Percentiles rank a stretch among this genome's conserved stretches.
phyloP scores from a whole-genome alignment of 2,113 vertebrate genomes.

The Chlamydotis undulata region DNA sequence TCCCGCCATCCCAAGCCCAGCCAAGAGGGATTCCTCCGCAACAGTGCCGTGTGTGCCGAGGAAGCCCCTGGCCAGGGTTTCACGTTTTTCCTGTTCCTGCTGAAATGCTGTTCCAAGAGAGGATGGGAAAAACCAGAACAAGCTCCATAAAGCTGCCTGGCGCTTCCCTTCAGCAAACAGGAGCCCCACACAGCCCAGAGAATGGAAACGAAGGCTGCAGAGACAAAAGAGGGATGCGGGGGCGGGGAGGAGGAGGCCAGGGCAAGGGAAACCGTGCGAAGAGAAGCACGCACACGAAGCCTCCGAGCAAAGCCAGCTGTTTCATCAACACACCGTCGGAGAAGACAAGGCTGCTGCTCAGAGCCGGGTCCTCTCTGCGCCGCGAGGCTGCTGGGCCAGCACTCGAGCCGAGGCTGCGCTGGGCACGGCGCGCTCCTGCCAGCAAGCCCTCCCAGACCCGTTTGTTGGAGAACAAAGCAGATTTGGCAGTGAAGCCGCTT shows the following conservation, averaged over 20 bases:
- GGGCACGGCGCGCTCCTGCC: rapidly evolving
- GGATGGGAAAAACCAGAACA: not conserved
- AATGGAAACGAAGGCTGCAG: constrained; percentile 8
- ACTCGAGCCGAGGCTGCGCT: not conserved
- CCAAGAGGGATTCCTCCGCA: not conserved
- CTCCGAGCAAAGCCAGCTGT: not conserved
- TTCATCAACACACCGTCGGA: rapidly evolving
- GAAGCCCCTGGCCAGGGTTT: not conserved
- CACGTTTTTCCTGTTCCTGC: not conserved
- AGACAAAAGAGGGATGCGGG: not conserved
- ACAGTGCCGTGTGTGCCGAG: not conserved
- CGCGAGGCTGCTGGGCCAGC: rapidly evolving
- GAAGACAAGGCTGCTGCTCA: not conserved
- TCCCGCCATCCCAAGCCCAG: not conserved
- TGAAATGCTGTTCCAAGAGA: not conserved
- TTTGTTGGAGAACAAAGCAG: rapidly evolving
- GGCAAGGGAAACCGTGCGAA: not conserved
- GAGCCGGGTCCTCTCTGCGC: not conserved
- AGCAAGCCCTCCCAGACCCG: not conserved
- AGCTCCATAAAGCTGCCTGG: constrained; percentile 25
- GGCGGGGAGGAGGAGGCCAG: not conserved
- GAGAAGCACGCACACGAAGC: not conserved
- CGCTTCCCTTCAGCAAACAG: constrained; percentile 9
- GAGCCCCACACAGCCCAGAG: constrained; percentile 3
- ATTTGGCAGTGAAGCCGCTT: not conserved